Evolutionary conservation across 2,113 vertebrate species (phyloP).

Genomic region (Elanoides forficatus): DNA sequence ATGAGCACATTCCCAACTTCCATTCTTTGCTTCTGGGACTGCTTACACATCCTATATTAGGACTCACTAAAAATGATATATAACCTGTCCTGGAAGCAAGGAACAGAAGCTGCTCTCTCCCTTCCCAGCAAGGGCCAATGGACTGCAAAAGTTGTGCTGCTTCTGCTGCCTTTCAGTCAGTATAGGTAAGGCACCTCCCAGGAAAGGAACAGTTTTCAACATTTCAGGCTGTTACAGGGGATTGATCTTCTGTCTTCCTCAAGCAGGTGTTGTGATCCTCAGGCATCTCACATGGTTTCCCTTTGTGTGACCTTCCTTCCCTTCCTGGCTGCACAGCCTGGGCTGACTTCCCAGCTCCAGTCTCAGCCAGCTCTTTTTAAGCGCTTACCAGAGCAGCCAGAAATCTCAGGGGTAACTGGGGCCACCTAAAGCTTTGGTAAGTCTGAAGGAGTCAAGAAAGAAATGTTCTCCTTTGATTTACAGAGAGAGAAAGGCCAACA

Average conservation of each 20-base stretch:
- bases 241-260: neutral
- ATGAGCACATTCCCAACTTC: neutral
- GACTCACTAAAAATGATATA: neutral
- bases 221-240: neutral
- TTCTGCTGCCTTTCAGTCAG: neutral
- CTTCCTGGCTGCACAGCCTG: neutral
- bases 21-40: neutral
- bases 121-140: rapidly evolving
- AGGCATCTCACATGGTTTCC: neutral
- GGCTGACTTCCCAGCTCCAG: neutral
- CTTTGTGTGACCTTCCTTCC: neutral
- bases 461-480: neutral
- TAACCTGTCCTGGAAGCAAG: neutral
- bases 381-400: neutral
- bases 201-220: neutral
- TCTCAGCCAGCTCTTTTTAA: neutral
- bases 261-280: neutral
- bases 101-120: neutral
- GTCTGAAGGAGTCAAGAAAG: neutral
- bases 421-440: neutral
- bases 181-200: neutral
- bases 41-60: neutral
- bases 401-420: neutral
- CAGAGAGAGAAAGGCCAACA: neutral
- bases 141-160: neutral